Base-by-base conservation (phyloP, 64 coral and sea anemone species). In the Stichodactyla helianthus region DNA sequence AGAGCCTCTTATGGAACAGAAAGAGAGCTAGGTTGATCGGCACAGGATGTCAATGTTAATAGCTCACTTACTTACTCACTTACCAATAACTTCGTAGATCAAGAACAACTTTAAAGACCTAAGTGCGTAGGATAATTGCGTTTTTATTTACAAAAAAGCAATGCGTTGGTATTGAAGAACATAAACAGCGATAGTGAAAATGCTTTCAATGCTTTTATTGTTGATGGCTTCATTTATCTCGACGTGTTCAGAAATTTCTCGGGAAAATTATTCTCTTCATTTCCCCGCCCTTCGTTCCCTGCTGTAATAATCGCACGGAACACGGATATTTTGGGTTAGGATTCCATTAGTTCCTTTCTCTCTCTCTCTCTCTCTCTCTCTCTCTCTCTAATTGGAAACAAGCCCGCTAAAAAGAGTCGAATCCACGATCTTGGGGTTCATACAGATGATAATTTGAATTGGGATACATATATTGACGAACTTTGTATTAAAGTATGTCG, bases 61-160 rank as follows among this genome's bases (percentile, higher is more conserved):
- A 74, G 68, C 22, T 44, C 35, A 44, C 35, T 44, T 44, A 31
- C 28, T 31, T 28, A 27, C 23, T 13, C 68, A 74, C 22, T 74
- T 74, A 27, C n/a, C 6, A 27, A 13, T 23, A 74, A 74, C 22
- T 74, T 10, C 68, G 22, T n/a, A 20, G 62, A n/a, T 74, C 25
- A 10, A 74, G 63, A 74, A 27, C 12, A 31, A 31, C 68, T 23
- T 74, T 74, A 74, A 74, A 74, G 68, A 74, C 68, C 68, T 74
- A 74, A 74, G 68, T 74, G 68, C 68, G 68, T 74, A 27, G 68
- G 68, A n/a, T 28, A 23, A 74, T 74, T 74, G 68, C 23, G 10
- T 74, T 74, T 74, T 65, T n/a, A 74, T 74, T 74, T 28, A 26
- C 26, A 74, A 74, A 11, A 44, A 10, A 74, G 22, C 68, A 74